Evolutionary conservation across 2,888 invertebrate species (phyloP).

Genomic region (Leucania comma): DNA sequence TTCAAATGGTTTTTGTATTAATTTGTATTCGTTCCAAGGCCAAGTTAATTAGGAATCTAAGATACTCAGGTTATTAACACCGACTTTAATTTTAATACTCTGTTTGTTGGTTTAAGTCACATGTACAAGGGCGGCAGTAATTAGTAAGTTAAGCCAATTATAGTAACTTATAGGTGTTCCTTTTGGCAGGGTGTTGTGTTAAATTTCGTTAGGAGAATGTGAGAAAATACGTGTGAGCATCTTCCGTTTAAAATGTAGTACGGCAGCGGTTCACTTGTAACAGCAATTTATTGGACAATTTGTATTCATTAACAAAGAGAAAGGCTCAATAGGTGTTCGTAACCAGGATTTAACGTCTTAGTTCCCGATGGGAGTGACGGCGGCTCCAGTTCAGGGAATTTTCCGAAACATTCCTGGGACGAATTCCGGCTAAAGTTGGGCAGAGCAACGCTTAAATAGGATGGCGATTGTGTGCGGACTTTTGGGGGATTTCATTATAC

Average conservation of each 20-base stretch:
- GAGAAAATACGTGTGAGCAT: constrained; percentile 50
- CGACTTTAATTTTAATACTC: constrained; percentile 51
- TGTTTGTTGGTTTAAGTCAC: constrained; percentile 54
- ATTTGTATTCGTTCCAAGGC: constrained; percentile 47
- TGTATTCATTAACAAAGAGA: constrained; percentile 83
- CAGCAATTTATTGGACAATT: constrained; percentile 79
- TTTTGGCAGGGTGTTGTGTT: constrained; percentile 50
- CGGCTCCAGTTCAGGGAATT: constrained; percentile 80
- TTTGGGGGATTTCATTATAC: constrained; percentile 47
- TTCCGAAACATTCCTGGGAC: constrained; percentile 84
- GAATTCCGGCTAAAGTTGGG: constrained; percentile 85
- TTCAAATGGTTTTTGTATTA: constrained; percentile 48
- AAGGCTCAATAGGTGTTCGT: constrained; percentile 82
- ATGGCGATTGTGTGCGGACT: constrained; percentile 66
- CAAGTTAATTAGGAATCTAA: constrained; percentile 53
- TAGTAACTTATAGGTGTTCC: constrained; percentile 71
- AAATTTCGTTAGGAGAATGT: constrained; percentile 47
- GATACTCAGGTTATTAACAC: constrained; percentile 57
- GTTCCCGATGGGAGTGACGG: constrained; percentile 77
- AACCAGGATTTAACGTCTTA: constrained; percentile 87
- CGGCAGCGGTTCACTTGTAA: constrained; percentile 74
- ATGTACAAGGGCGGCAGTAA: constrained; percentile 47
- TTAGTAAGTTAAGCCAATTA: constrained; percentile 72
- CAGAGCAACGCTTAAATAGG: constrained; percentile 70
- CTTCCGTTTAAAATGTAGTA: constrained; percentile 55